These are phyloP conservation scores for Cassiopea xamachana DNA, from an alignment of 30 jellyfish, hydroid and myxozoan species.

Conservation along the genomic window DNA sequence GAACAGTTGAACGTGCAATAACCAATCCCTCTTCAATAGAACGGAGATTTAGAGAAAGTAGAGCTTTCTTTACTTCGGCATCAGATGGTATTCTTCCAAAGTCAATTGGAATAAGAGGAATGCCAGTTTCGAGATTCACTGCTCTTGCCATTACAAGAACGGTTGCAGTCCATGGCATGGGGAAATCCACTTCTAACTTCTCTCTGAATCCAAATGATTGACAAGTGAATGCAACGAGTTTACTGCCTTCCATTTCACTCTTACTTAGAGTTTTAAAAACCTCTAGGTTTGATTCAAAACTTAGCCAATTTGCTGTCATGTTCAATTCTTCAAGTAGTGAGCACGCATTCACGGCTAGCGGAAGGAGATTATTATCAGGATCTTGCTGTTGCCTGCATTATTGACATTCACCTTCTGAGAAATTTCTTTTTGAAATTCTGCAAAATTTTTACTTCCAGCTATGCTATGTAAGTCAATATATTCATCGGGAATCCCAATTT, in stretches of 20 bases:
- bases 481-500: slow-evolving; percentile 1
- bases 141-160: slow-evolving; percentile 67
- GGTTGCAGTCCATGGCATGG: slow-evolving; percentile 76
- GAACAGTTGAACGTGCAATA: background rate
- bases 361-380: slow-evolving; percentile 56
- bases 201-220: slow-evolving; percentile 24
- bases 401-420: background rate
- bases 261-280: slow-evolving; percentile 35
- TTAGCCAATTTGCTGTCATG: slow-evolving; percentile 63
- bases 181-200: background rate
- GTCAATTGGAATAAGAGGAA: slow-evolving; percentile 62
- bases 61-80: slow-evolving; percentile 40
- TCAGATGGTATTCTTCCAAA: slow-evolving; percentile 24
- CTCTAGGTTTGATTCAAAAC: slow-evolving; percentile 69
- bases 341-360: slow-evolving; percentile 26
- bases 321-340: slow-evolving; percentile 2
- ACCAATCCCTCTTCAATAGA: slow-evolving; percentile 59
- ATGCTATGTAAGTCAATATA: slow-evolving; percentile 7
- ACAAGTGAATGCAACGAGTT: slow-evolving; percentile 33
- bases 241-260: slow-evolving; percentile 12
- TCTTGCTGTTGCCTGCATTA: background rate
- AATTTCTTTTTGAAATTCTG: slow-evolving; percentile 24
- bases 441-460: slow-evolving; percentile 1
- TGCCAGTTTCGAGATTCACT: slow-evolving; percentile 45
- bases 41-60: slow-evolving; percentile 7